Percentiles rank a stretch among this genome's conserved stretches.
These are phyloP conservation scores for Phrixothrix hirtus DNA, from an alignment of 2,888 invertebrate genomes.

Conservation along the genomic window DNA sequence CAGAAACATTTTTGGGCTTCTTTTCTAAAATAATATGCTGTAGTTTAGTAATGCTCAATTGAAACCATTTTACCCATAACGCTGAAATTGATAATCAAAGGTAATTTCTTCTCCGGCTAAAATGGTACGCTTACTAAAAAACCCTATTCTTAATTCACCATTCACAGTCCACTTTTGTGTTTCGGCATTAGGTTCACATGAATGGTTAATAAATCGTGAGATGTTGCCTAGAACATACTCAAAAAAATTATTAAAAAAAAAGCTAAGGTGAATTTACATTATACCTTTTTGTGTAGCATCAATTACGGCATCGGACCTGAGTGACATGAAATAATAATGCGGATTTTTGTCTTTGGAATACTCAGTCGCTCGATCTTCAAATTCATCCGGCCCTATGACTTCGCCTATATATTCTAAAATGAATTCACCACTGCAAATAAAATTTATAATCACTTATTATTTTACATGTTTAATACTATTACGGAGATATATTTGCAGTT, in stretches of 20 bases:
- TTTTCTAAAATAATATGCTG: slow-evolving; percentile 70
- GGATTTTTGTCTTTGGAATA: slow-evolving; percentile 88
- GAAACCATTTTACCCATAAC: slow-evolving; percentile 79
- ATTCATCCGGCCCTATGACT: slow-evolving; percentile 88
- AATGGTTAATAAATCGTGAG: slow-evolving; percentile 97
- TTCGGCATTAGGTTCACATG: slow-evolving; percentile 97
- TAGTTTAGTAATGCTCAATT: not conserved
- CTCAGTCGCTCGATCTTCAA: slow-evolving; percentile 82
- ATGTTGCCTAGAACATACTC: slow-evolving; percentile 68
- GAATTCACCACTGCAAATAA: slow-evolving; percentile 78
- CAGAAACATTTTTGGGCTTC: slow-evolving; percentile 97
- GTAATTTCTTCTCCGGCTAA: slow-evolving; percentile 92
- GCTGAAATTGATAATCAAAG: slow-evolving; percentile 97
- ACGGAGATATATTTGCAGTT: slow-evolving; percentile 71
- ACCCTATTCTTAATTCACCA: slow-evolving; percentile 92
- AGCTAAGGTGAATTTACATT: too few species aligned
- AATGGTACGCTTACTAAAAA: slow-evolving; percentile 88
- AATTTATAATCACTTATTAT: not conserved
- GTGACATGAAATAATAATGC: slow-evolving; percentile 98
- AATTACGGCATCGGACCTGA: slow-evolving; percentile 90
- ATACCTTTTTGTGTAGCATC: slow-evolving; percentile 89
- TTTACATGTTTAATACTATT: slow-evolving; percentile 49
- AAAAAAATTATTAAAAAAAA: slow-evolving; percentile 8
- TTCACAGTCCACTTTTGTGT: slow-evolving; percentile 98
- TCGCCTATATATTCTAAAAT: slow-evolving; percentile 99